Conservation (phyloP, 2,888 invertebrate species). For the Choristoneura rosaceana region DNA sequence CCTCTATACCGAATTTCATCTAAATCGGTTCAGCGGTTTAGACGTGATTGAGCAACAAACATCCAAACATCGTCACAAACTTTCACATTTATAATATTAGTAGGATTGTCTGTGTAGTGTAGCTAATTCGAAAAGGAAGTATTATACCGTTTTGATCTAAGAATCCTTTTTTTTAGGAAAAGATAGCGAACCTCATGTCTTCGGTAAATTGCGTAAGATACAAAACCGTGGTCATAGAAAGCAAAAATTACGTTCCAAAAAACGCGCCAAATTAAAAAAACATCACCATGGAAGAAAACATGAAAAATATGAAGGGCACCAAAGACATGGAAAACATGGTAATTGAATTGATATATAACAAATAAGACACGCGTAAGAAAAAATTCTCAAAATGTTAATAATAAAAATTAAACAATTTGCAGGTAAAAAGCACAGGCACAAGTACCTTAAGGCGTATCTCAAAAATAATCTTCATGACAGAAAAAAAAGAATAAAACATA, state of each 20-base stretch:
- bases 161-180: not conserved
- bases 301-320: not conserved
- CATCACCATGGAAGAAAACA: conserved; percentile 20
- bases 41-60: too few species aligned
- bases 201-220: not conserved
- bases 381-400: not conserved
- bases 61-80: too few species aligned
- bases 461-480: not conserved
- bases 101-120: too few species aligned
- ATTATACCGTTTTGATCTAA: not conserved
- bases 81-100: too few species aligned
- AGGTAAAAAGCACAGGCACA: not conserved
- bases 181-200: not conserved
- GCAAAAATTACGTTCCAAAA: not conserved
- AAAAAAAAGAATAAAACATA: not conserved
- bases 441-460: not conserved
- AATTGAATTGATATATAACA: not conserved
- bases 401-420: not conserved
- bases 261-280: conserved; percentile 1
- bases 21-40: too few species aligned
- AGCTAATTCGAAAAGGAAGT: not conserved
- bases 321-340: conserved; percentile 9
- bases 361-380: not conserved
- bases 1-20: too few species aligned
- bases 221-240: not conserved